phyloP scores from a whole-genome alignment of 2,113 vertebrate species.

The Barnardius zonarius region DNA sequence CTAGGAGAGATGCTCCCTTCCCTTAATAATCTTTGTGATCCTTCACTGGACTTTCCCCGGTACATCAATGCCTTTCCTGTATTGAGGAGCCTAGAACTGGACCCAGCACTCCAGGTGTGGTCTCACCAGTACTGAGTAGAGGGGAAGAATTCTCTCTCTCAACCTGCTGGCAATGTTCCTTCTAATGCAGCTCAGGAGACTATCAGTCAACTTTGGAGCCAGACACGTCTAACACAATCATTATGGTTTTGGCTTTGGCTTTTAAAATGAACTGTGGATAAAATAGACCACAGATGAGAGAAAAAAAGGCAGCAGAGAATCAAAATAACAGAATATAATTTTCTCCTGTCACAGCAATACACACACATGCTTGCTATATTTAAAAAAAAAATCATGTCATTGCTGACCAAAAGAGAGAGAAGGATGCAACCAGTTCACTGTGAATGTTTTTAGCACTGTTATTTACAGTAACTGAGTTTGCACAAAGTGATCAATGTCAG shows the following conservation, averaged over 20 bases:
- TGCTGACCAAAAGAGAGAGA: not conserved
- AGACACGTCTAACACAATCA: not conserved
- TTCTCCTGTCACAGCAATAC: not conserved
- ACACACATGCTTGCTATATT: fast-evolving
- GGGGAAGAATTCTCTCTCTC: not conserved
- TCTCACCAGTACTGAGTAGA: not conserved
- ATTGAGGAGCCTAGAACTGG: not conserved
- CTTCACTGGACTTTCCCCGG: not conserved
- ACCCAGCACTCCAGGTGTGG: not conserved
- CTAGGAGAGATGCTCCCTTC: not conserved
- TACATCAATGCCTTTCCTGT: not conserved
- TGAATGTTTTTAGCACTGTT: not conserved
- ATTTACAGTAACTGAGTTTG: not conserved
- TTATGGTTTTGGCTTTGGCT: not conserved
- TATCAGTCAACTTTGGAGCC: not conserved
- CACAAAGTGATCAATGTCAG: not conserved
- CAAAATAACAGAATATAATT: not conserved
- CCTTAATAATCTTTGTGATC: not conserved
- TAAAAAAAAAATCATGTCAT: not conserved
- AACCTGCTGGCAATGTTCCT: fast-evolving
- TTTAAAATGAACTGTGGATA: not conserved
- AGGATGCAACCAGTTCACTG: not conserved
- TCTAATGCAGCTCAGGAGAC: not conserved
- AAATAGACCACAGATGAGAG: not conserved
- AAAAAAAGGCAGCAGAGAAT: not conserved